Conservation (phyloP, 2,888 invertebrate species). For the Leucozona laternaria region DNA sequence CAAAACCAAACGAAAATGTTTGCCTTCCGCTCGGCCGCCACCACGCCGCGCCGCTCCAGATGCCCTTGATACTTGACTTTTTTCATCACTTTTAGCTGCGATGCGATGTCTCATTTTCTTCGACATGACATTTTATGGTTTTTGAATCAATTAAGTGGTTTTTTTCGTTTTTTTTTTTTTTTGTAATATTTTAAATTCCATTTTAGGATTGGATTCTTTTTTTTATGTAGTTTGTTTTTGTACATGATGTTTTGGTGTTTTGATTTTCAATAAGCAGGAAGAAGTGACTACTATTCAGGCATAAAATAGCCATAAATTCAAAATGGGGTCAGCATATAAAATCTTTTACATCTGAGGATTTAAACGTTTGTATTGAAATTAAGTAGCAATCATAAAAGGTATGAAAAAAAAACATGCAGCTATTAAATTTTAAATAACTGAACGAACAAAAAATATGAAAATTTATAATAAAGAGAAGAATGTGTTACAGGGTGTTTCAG, state of each 20-base stretch:
- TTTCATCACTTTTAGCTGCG: background rate
- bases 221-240: background rate
- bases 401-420: background rate
- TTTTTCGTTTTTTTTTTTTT: constrained; percentile 21
- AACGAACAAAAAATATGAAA: no score
- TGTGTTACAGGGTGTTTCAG: no score
- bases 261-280: background rate
- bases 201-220: constrained; percentile 17
- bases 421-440: background rate
- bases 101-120: constrained; percentile 5
- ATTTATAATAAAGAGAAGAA: no score
- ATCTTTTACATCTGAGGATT: background rate
- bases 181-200: constrained; percentile 43
- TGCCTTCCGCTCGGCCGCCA: constrained; percentile 16
- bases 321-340: background rate
- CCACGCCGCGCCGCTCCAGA: no score
- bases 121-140: constrained; percentile 54
- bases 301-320: background rate
- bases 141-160: constrained; percentile 62
- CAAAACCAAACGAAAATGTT: constrained; percentile 5
- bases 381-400: background rate
- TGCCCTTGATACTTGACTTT: constrained; percentile 10
- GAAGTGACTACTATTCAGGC: background rate
- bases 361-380: background rate
- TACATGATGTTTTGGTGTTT: background rate